Conservation (phyloP, 2,113 vertebrate genomes). For the Empidonax traillii region DNA sequence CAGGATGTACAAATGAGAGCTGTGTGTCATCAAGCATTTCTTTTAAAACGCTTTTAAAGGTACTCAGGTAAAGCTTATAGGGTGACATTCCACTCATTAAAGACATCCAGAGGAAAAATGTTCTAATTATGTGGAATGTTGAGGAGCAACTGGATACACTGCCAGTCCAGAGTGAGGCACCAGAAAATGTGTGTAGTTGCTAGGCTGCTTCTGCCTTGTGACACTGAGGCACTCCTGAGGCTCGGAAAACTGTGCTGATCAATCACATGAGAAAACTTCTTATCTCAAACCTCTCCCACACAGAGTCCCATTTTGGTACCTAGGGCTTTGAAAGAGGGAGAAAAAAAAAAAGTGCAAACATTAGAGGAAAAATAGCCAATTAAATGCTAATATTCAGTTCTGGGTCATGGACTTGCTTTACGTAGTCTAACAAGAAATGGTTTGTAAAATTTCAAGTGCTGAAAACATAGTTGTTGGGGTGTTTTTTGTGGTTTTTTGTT, state of each 20-base stretch:
- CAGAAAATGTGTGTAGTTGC: constrained; percentile 1
- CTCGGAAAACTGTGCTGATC: constrained; percentile 13
- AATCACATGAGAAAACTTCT: neutral
- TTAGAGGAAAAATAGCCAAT: neutral
- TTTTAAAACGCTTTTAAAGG: neutral
- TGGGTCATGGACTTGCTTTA: neutral
- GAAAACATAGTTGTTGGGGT: neutral
- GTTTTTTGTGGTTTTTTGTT: neutral
- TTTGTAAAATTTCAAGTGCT: constrained; percentile 10
- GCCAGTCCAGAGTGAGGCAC: neutral
- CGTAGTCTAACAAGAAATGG: neutral
- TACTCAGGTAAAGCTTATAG: neutral
- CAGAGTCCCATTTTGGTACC: neutral
- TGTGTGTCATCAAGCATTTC: neutral
- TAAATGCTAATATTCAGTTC: neutral
- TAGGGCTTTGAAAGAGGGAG: neutral
- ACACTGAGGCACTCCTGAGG: neutral
- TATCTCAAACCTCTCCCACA: constrained; percentile 30
- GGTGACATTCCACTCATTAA: neutral
- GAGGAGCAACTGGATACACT: neutral
- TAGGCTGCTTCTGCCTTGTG: constrained; percentile 12
- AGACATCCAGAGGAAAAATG: neutral
- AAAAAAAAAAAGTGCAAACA: neutral
- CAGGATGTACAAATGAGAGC: neutral
- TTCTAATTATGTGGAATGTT: neutral